Base-by-base conservation (phyloP, 2,888 invertebrate genomes). In the Myopa testacea region DNA sequence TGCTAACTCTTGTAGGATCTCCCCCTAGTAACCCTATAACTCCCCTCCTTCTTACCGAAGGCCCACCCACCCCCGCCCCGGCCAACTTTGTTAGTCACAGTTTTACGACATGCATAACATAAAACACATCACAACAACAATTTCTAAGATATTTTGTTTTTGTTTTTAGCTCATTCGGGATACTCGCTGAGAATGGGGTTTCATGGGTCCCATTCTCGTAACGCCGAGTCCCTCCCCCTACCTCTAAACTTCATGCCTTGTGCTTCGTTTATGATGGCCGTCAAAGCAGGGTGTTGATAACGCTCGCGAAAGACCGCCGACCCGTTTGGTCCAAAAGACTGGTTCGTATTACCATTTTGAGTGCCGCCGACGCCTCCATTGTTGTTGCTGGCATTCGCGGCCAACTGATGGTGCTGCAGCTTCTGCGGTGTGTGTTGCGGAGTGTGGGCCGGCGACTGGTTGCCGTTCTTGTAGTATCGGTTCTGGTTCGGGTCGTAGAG, bases 231-330 rank as follows among this genome's bases (percentile, higher is more conserved):
- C 14, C 62, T 12, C 80, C 75, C 79, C 82, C 79, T 85, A 89
- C 89, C 89, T 87, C 89, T 84, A 82, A 88, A 89, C 84, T 88
- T 88, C 71, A 88, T 82, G 79, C 88, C 88, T 83, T 89, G 89
- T 12, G 88, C 85, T 78, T 89, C 89, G 79, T 89, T 89, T 76
- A 89, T 89, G 80, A 89, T 88, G 80, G 89, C 89, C 76, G 87
- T 86, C 82, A 89, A 82, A 14, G 89, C 89, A 71, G 89, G 89
- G 84, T 89, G 89, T 79, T 89, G 89, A 80, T 89, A 89, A 26
- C 89, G 86, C 81, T 89, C 89, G 16, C 88, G 86, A 83, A 87
- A 87, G 75, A 88, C 85, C 77, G 86, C 86, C 62, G 88, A 87
- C 45, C 87, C 87, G 79, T 87, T 86, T 68, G 86, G 80, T 14